These are phyloP conservation scores for Phaedon cochleariae DNA, from an alignment of 2,888 invertebrate genomes.

Conservation along the genomic window DNA sequence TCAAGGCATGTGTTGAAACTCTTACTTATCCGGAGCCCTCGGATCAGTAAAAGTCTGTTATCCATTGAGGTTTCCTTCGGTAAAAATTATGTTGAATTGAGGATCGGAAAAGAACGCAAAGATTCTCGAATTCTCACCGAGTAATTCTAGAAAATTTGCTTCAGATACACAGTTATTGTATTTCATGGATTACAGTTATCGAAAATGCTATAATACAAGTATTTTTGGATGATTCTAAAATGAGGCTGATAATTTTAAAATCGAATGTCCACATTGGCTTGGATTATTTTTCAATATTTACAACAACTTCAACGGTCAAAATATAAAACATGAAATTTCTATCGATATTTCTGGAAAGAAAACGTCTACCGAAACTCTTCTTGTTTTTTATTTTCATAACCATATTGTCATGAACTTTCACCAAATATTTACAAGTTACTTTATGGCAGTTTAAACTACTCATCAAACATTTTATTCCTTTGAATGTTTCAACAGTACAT, in stretches of 20 bases:
- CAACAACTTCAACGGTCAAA: conserved; percentile 14
- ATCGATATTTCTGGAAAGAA: conserved; percentile 28
- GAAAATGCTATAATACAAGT: neutral
- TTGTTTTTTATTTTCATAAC: neutral
- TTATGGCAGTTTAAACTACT: conserved; percentile 47
- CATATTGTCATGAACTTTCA: conserved; percentile 29
- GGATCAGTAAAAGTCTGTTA: neutral
- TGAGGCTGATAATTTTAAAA: neutral
- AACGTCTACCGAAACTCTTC: neutral
- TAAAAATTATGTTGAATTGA: neutral
- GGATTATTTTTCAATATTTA: conserved; percentile 24
- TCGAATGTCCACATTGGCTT: too few relatives aligned
- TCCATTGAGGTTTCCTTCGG: too few relatives aligned
- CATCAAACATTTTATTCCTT: conserved; percentile 33
- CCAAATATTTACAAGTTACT: conserved; percentile 1
- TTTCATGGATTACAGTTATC: neutral
- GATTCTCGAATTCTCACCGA: neutral
- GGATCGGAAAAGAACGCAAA: neutral
- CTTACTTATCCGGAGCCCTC: conserved; percentile 19
- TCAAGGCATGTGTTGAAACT: neutral
- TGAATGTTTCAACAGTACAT: conserved; percentile 38
- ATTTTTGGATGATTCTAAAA: conserved; percentile 1
- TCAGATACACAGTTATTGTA: too few relatives aligned
- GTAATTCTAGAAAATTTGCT: neutral
- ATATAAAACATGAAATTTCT: conserved; percentile 48